These are phyloP conservation scores for Caiman crocodilus DNA, from an alignment of 2,797 vertebrate species.

Conservation along the genomic window DNA sequence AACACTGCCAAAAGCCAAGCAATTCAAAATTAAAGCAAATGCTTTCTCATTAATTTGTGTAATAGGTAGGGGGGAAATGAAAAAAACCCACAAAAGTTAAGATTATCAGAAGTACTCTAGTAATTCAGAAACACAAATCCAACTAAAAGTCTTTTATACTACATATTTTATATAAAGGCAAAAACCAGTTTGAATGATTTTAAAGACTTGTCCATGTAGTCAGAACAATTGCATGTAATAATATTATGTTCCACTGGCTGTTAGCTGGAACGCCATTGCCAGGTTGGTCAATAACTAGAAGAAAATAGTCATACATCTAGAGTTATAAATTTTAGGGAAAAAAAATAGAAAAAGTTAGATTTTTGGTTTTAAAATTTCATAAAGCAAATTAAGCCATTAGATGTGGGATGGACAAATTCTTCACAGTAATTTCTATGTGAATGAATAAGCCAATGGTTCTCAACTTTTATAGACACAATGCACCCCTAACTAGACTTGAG, in stretches of 20 bases:
- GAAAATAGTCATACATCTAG: no score
- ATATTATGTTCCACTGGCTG: background rate
- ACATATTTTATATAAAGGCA: fast-evolving
- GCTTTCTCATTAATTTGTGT: background rate
- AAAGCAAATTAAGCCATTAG: background rate
- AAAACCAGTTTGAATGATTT: background rate
- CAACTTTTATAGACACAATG: background rate
- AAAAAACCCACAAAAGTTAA: background rate
- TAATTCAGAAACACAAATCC: background rate
- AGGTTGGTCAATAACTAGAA: background rate
- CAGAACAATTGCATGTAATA: background rate
- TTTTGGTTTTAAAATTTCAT: background rate
- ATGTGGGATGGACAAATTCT: background rate
- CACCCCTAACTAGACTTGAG: no score
- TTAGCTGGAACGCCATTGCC: background rate
- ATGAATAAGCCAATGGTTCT: background rate
- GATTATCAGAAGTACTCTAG: background rate
- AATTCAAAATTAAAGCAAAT: background rate
- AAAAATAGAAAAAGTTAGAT: no score
- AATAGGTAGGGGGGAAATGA: background rate
- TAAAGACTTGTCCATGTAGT: background rate
- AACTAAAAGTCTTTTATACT: background rate
- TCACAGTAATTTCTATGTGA: fast-evolving
- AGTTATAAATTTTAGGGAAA: no score
- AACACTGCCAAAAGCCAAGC: background rate